These are phyloP conservation scores for Drosophila eugracilis DNA, from an alignment of 1,140 invertebrate genomes.

Conservation along the genomic window DNA sequence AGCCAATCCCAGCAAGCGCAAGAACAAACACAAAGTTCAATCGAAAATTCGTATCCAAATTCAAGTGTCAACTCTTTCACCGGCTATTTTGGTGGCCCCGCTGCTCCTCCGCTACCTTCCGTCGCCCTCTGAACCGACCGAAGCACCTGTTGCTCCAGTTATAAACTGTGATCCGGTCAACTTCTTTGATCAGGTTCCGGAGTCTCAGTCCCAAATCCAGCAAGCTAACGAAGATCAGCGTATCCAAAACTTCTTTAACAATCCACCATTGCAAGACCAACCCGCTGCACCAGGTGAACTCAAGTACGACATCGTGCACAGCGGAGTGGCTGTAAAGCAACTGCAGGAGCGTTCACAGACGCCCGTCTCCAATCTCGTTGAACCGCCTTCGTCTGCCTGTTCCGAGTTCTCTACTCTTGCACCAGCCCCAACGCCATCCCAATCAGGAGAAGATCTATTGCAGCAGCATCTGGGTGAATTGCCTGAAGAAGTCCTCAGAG, in stretches of 20 bases:
- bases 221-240: conserved; percentile 72
- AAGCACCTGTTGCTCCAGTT: not conserved
- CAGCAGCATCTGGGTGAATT: conserved; percentile 68
- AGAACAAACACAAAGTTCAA: conserved; percentile 23
- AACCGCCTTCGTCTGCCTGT: conserved; percentile 81
- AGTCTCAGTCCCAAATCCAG: conserved; percentile 16
- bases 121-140: conserved; percentile 2
- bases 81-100: conserved; percentile 45
- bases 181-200: conserved; percentile 71
- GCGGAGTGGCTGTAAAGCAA: conserved; percentile 61
- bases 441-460: conserved; percentile 43
- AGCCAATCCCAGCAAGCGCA: conserved; percentile 57
- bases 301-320: conserved; percentile 83
- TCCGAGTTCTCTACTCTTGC: conserved; percentile 73
- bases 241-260: conserved; percentile 84
- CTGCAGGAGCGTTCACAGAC: conserved; percentile 65
- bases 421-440: conserved; percentile 10
- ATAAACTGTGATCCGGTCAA: conserved; percentile 25
- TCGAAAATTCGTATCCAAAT: conserved; percentile 56
- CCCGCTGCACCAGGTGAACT: conserved; percentile 70
- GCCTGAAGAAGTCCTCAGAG: conserved; percentile 72
- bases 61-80: conserved; percentile 62
- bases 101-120: conserved; percentile 9
- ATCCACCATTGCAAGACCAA: conserved; percentile 78
- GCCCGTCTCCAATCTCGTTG: conserved; percentile 74